Base-by-base conservation (phyloP, 2,113 vertebrate genomes). In the Oreocharis arfaki region DNA sequence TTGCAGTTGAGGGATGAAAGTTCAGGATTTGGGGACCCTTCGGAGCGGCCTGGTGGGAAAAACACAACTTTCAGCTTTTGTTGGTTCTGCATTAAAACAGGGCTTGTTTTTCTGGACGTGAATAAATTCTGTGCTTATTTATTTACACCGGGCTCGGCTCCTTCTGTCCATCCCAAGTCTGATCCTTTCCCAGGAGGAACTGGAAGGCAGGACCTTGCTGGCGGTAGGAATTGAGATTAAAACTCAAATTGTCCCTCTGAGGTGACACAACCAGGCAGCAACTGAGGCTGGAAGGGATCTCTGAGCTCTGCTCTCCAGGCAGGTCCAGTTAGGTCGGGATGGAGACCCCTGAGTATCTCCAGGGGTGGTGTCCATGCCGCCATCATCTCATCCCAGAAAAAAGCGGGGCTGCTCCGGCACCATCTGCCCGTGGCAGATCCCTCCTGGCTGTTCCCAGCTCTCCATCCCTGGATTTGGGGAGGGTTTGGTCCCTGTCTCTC, bases 381-480 rank as follows among this genome's bases (percentile, higher is more conserved):
- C 2, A 1, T 10, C 47, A 1, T 0, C 68, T 24, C 39, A 6
- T 50, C 57, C 10, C 63, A 17, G 57, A 4, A 2, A 41, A 56
- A 32, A 68, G 3, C 9, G 1, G 7, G 32, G 28, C 39, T 60
- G 33, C 11, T 73, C 52, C 2, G 23, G 32, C 47, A 26, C 3
- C 1, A 2, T 7, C 39, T 24, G 50, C 64, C 27, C 7, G 0
- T 3, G 7, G 20, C 4, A 2, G 16, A 37, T 63, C 39, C 32
- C 60, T 63, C 55, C 49, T 13, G 44, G 10, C 18, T 26, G 2
- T 41, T 77, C 52, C 44, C 52, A 52, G 0, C 20, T 65, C 63
- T 41, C 21, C 5, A 0, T 42, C 37, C 63, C 56, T 5, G 32
- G 9, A 18, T 24, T 12, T 27, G 57, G 39, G 44, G 3, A 39